These are phyloP conservation scores for Acleris emargana DNA, from an alignment of 2,888 invertebrate species.

Conservation along the genomic window DNA sequence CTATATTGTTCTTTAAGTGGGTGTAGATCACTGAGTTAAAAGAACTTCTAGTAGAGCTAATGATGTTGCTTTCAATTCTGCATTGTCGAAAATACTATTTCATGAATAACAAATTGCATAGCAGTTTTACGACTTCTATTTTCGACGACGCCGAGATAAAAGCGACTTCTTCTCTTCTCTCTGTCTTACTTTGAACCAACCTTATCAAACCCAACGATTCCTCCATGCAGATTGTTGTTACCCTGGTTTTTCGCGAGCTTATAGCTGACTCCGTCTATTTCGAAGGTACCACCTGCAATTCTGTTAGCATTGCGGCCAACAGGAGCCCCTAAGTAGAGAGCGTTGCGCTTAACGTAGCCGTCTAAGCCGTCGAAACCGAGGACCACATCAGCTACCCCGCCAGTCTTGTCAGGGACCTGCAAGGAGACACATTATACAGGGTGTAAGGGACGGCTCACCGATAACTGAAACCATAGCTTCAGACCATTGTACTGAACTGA, in stretches of 20 bases:
- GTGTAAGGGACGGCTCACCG: too few relatives aligned
- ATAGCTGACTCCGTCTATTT: constrained; percentile 84
- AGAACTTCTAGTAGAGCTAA: too few relatives aligned
- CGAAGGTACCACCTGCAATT: constrained; percentile 86
- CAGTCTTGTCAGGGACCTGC: constrained; percentile 87
- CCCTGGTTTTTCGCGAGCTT: constrained; percentile 88
- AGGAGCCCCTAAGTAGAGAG: constrained; percentile 92
- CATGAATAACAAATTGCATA: too few relatives aligned
- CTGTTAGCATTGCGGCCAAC: constrained; percentile 95
- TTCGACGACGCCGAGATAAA: too few relatives aligned
- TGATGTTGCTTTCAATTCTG: too few relatives aligned
- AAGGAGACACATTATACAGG: not conserved
- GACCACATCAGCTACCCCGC: constrained; percentile 88
- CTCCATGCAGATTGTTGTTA: constrained; percentile 92
- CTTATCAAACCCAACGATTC: constrained; percentile 91
- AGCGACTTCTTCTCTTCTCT: not conserved
- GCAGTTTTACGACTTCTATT: too few relatives aligned
- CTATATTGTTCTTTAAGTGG: too few relatives aligned
- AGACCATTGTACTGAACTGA: too few relatives aligned
- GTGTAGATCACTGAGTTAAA: too few relatives aligned
- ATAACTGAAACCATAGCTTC: too few relatives aligned
- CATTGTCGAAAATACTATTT: too few relatives aligned
- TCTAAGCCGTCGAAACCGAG: constrained; percentile 92
- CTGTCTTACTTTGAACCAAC: constrained; percentile 51
- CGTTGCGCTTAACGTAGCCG: constrained; percentile 75